Conservation (phyloP, 2,888 invertebrate genomes). For the Pharmacophagus antenor region DNA sequence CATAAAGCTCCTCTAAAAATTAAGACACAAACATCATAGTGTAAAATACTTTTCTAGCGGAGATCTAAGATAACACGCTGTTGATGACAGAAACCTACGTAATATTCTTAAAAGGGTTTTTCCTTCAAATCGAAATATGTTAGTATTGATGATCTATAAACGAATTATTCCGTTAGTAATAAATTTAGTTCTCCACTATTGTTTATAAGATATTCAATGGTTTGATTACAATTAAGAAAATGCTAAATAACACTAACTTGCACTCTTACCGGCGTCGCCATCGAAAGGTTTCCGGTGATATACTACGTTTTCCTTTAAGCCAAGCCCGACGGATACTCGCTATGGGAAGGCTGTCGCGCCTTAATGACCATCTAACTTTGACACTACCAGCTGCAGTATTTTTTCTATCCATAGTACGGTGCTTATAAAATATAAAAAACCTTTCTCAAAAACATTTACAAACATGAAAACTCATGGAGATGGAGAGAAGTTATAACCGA, state of each 20-base stretch:
- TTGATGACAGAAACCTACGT: not conserved
- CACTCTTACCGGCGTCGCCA: slow-evolving; percentile 62
- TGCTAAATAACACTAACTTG: slow-evolving; percentile 1
- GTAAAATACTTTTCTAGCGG: not conserved
- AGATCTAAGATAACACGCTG: slow-evolving; percentile 19
- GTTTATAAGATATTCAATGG: not conserved
- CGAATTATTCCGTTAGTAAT: not conserved
- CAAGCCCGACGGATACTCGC: slow-evolving; percentile 59
- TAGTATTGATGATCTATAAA: too few species aligned
- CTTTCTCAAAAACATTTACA: not conserved
- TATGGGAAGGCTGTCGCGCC: slow-evolving; percentile 67
- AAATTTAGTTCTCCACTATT: too few species aligned
- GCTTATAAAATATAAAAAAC: not conserved
- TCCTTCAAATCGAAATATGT: too few species aligned
- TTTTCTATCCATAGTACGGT: slow-evolving; percentile 16
- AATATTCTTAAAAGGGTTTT: not conserved
- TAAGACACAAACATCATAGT: not conserved
- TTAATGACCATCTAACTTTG: slow-evolving; percentile 47
- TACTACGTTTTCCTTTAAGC: slow-evolving; percentile 54
- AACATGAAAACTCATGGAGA: slow-evolving; percentile 21
- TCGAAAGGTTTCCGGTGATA: slow-evolving; percentile 51
- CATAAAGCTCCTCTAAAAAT: slow-evolving; percentile 42
- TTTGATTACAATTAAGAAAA: not conserved
- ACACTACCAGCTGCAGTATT: slow-evolving; percentile 14
- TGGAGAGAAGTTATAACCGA: too few species aligned